Evolutionary conservation across 37 sponge, comb jelly and placozoan species (phyloP), one percentile per base, ranked within the genome.

Genomic region (Aplysina aerophoba): DNA sequence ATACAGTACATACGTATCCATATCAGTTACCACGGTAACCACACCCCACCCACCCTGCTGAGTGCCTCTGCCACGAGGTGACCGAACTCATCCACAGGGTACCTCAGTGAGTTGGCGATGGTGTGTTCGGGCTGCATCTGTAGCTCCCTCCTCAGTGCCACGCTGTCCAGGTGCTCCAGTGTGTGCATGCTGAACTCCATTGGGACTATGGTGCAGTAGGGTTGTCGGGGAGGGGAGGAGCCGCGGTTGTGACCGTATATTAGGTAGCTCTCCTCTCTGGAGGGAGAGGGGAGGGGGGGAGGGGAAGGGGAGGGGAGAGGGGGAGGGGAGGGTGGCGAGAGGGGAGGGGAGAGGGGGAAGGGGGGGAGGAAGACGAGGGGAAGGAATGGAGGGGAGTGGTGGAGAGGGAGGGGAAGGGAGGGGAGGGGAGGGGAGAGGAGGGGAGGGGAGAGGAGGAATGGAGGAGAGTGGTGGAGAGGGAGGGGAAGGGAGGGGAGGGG

Each of bases 121-220:
- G 75, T 86, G 69, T 55, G 35, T 74, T 89, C 89, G 1, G 87
- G 90, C 14, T 81, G 85, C 24, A 68, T 79, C 37, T 55, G 50
- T 11, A 90, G 83, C 1, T 38, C 30, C 36, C 63, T 28, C 33
- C 91, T 84, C 53, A 39, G 38, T 27, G 75, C 84, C 31, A 93
- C 86, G 20, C 88, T 90, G n/a, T 79, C 79, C 53, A 94, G 72
- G 71, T 94, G 94, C 56, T 90, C 91, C 74, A 88, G 24, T n/a
- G 91, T 44, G 36, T 73, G 81, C 82, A 91, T 79, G 69, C 83
- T 85, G 87, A 83, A 88, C 57, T 60, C 63, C 15, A 94, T 83
- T 15, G 91, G 80, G 31, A 79, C 41, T 27, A 54, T 21, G 15
- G 73, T 38, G 61, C 94, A 93, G 66, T 41, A 39, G 0, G 94